Conservation (phyloP, 2,113 vertebrate genomes). For the Mastomys coucha region DNA sequence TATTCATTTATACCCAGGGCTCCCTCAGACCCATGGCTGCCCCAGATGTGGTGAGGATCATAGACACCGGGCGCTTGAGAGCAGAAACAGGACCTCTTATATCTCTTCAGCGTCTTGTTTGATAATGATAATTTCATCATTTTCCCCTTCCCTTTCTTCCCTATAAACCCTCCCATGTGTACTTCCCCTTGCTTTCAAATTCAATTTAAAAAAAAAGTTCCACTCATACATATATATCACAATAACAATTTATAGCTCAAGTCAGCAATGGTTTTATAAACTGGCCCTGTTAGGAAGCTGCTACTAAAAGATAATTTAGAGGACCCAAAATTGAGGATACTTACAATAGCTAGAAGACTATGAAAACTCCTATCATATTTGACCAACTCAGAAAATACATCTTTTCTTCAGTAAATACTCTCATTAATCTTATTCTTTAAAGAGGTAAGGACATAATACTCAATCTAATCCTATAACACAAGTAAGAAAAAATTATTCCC, state of each 20-base stretch:
- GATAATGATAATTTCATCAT: conserved; percentile 23
- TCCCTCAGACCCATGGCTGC: background rate
- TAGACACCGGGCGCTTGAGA: conserved; percentile 51
- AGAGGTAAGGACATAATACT: background rate
- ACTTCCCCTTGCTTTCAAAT: background rate
- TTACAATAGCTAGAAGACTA: conserved; percentile 20
- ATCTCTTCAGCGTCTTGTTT: conserved; percentile 73
- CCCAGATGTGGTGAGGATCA: conserved; percentile 57
- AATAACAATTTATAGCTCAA: conserved; percentile 84
- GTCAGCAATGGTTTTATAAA: conserved; percentile 79
- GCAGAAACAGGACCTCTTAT: conserved; percentile 68
- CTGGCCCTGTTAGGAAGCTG: conserved; percentile 77
- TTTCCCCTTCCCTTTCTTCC: background rate
- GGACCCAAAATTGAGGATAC: conserved; percentile 64
- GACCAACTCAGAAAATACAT: background rate
- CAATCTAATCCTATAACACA: background rate
- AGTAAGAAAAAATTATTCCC: background rate
- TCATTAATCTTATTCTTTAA: conserved; percentile 27
- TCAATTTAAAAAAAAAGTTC: background rate
- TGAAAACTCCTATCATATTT: background rate
- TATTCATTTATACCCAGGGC: background rate
- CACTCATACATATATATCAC: conserved; percentile 70
- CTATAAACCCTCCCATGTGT: background rate
- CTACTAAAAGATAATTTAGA: conserved; percentile 78
- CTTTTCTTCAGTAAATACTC: background rate